phyloP scores from a whole-genome alignment of 2,797 vertebrate genomes.

The Hippoglossus hippoglossus region DNA sequence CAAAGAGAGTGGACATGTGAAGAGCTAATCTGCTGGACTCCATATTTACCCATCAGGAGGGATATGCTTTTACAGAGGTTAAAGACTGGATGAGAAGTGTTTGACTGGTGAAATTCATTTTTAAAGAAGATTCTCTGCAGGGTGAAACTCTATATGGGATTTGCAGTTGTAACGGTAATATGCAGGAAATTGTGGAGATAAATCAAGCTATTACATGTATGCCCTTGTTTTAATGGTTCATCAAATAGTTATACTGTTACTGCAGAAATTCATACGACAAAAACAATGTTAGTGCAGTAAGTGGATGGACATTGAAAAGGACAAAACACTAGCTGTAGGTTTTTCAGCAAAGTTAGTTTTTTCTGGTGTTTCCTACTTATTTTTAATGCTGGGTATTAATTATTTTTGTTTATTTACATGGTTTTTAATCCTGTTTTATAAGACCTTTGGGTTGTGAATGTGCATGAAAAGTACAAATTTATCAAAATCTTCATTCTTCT shows the following conservation, averaged over 20 bases:
- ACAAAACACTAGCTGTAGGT: too few species aligned
- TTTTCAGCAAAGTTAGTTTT: not conserved
- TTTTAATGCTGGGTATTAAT: not conserved
- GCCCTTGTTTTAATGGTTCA: conserved; percentile 60
- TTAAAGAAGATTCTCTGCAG: conserved; percentile 40
- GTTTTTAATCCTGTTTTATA: too few species aligned
- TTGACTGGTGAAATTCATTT: conserved; percentile 59
- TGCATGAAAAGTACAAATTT: not conserved
- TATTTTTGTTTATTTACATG: not conserved
- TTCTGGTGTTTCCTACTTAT: not conserved
- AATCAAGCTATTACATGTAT: conserved; percentile 60
- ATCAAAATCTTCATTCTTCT: too few species aligned
- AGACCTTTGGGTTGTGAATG: too few species aligned
- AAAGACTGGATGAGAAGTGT: conserved; percentile 40
- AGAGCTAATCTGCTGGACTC: conserved; percentile 40
- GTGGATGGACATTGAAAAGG: too few species aligned
- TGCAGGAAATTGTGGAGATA: conserved; percentile 53
- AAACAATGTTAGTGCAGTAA: not conserved
- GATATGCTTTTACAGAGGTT: conserved; percentile 53
- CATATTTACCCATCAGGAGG: conserved; percentile 68
- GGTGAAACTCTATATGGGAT: conserved; percentile 65
- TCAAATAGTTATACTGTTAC: conserved; percentile 47
- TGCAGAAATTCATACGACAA: conserved; percentile 12
- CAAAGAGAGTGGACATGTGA: conserved; percentile 41
- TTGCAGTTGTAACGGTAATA: conserved; percentile 54